A percentile compares a stretch with the other conserved stretches of the same genome.
Evolutionary conservation across 2,113 vertebrate genomes (phyloP).

Genomic region (Thermophis baileyi): DNA sequence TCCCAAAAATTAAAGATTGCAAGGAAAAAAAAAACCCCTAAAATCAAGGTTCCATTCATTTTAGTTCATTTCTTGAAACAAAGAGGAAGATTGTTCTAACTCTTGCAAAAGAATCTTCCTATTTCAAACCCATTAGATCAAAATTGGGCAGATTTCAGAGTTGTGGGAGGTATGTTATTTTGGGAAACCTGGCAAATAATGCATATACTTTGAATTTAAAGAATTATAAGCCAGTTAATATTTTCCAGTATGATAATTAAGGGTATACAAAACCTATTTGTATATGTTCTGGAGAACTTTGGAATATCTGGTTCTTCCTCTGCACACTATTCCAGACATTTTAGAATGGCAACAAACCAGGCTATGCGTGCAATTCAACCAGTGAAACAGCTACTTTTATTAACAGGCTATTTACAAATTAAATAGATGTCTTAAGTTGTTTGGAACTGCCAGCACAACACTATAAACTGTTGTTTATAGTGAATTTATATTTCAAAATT

Average conservation of each 20-base stretch:
- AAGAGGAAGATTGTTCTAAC: background rate
- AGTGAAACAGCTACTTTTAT: background rate
- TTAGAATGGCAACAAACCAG: background rate
- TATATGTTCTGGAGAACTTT: background rate
- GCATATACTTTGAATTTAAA: background rate
- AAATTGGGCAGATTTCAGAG: background rate
- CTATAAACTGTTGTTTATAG: background rate
- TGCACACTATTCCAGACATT: background rate
- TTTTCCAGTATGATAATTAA: background rate
- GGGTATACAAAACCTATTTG: background rate
- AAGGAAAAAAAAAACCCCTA: background rate
- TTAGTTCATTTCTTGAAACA: background rate
- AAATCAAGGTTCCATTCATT: background rate
- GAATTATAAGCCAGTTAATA: background rate
- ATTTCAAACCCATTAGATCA: background rate
- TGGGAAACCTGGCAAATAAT: background rate
- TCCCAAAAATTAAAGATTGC: background rate
- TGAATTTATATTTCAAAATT: background rate
- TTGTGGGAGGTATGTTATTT: background rate
- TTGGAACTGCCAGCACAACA: background rate
- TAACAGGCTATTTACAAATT: background rate
- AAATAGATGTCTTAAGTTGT: background rate
- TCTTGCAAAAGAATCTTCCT: too few species aligned
- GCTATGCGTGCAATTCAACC: background rate
- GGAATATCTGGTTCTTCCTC: background rate